A percentile compares a stretch with the other conserved stretches of the same genome.
phyloP scores from a whole-genome alignment of 2,797 vertebrate genomes.

The Ispidina picta region DNA sequence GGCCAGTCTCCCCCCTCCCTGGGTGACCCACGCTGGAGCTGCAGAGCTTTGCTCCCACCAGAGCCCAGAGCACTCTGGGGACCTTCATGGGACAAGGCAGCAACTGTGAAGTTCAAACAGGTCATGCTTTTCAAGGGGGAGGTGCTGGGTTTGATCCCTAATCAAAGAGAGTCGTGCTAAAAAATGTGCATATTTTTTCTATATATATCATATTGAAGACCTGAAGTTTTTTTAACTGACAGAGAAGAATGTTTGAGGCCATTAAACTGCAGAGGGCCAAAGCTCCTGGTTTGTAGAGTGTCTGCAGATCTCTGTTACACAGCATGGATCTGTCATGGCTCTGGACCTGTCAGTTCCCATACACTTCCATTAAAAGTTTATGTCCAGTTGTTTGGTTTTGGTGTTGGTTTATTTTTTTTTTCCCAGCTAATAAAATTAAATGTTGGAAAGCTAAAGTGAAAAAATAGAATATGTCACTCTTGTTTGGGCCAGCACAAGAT shows the following conservation, averaged over 20 bases:
- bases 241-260: not conserved
- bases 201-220: not conserved
- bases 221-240: not conserved
- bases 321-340: not conserved
- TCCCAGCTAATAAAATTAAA: slow-evolving; percentile 42
- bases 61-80: not conserved
- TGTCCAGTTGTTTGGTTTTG: not conserved
- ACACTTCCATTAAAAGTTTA: slow-evolving; percentile 29
- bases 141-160: not conserved
- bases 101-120: not conserved
- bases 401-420: fast-evolving
- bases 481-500: not conserved
- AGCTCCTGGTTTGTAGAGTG: not conserved
- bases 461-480: not conserved
- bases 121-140: not conserved
- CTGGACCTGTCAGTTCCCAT: not conserved
- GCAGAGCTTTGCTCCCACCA: not conserved
- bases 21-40: not conserved
- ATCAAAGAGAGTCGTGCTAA: not conserved
- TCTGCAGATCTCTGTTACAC: not conserved
- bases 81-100: not conserved
- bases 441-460: slow-evolving; percentile 8
- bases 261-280: not conserved
- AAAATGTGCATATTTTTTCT: not conserved
- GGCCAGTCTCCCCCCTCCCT: not conserved